Evolutionary conservation across 2,888 invertebrate species (phyloP), one percentile per base, ranked within the genome.

Genomic region (Eupithecia subfuscata): DNA sequence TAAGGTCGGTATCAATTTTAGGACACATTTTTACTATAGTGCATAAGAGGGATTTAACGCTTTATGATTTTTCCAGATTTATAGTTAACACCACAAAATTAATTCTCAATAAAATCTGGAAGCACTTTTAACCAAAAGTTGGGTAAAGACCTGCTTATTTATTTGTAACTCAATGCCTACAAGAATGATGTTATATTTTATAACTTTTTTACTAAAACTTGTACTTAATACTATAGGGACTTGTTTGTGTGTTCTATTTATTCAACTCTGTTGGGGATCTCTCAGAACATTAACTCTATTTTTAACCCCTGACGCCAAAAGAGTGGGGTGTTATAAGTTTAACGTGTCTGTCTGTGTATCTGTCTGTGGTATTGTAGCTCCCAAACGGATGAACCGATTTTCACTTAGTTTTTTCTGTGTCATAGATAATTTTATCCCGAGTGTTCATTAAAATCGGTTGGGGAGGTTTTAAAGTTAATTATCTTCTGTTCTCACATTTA

Each of bases 1-100:
- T 94, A 94, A 92, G 93, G 94, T 94, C 90, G 90, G 93, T 91
- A 37, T 6, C 77, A 83, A 82, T 83, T 34, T 16, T 84, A 73
- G 82, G 79, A 82, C 84, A 82, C 79, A n/a, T 22, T 22, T 56
- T 56, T 52, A 52, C 52, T 52, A n/a, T n/a, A 52, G 79, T 72
- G 73, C 11, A 9, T 40, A 3, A 52, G 5, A 52, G 52, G n/a
- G 11, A 65, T 71, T 22, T 16, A 7, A 63, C 30, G 16, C 6
- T n/a, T 56, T 22, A 64, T 6, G 30, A 34, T 16, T 40, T 60
- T 70, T 4, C 4, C 37, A 43, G 56, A 30, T 30, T 30, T 30
- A 3, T 63, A 56, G 43, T 18, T 34, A 64, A 18, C 34, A 34
- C 1, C 16, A 30, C 3, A 34, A 25, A 64, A 64, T 34, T 43